Conservation (phyloP, 2,888 invertebrate species). For the Clusia tigrina region DNA sequence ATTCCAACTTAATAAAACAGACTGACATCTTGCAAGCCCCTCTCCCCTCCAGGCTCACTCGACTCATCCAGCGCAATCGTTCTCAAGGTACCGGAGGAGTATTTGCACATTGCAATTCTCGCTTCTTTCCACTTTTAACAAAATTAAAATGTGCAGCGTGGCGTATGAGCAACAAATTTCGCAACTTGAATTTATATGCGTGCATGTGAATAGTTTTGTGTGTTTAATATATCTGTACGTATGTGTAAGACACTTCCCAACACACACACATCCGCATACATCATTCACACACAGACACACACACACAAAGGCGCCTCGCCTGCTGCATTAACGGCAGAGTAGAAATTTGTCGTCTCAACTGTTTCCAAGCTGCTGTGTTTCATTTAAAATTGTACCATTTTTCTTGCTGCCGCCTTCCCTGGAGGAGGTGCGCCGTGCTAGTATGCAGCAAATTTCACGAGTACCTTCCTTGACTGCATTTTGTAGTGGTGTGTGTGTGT, state of each 20-base stretch:
- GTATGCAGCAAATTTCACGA: no score
- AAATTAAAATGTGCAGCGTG: conserved; percentile 57
- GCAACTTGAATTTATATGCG: conserved; percentile 27
- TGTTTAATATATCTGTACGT: conserved; percentile 31
- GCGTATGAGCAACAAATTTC: conserved; percentile 55
- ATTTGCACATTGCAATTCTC: conserved; percentile 21
- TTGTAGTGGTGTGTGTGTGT: no score
- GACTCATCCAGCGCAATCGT: background rate
- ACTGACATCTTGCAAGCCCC: conserved; percentile 48
- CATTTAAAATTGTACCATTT: background rate
- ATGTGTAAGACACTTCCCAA: conserved; percentile 7
- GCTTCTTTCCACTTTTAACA: conserved; percentile 23
- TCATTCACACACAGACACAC: conserved; percentile 15
- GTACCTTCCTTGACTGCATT: no score
- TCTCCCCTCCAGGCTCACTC: no score
- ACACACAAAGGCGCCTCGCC: background rate
- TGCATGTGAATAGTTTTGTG: conserved; percentile 17
- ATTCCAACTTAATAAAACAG: conserved; percentile 50
- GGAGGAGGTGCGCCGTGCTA: no score
- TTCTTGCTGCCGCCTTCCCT: background rate
- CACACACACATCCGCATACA: no score
- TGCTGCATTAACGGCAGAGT: conserved; percentile 32
- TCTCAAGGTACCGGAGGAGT: background rate
- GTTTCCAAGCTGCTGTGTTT: conserved; percentile 30
- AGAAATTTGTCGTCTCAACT: conserved; percentile 50